These are phyloP conservation scores for Nothura maculosa DNA, from an alignment of 2,797 vertebrate genomes.

Conservation along the genomic window DNA sequence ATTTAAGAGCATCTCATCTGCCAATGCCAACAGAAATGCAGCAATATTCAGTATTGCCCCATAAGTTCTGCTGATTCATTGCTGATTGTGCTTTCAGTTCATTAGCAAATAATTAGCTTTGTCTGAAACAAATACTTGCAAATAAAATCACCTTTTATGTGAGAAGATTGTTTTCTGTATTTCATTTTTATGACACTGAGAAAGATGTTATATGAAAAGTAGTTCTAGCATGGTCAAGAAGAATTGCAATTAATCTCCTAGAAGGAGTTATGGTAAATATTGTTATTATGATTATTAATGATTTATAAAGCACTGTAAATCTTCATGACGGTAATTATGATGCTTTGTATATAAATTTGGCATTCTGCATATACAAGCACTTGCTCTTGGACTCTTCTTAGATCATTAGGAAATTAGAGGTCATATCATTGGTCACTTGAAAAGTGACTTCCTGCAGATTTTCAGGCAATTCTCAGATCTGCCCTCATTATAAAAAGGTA, in stretches of 20 bases:
- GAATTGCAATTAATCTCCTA: constrained; percentile 68
- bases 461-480: constrained; percentile 49
- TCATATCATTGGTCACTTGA: constrained; percentile 57
- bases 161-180: constrained; percentile 45
- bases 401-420: constrained; percentile 72
- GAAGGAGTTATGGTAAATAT: constrained; percentile 74
- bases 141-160: constrained; percentile 51
- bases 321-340: constrained; percentile 73
- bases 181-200: constrained; percentile 49
- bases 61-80: constrained; percentile 12
- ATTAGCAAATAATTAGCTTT: constrained; percentile 22
- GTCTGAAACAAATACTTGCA: constrained; percentile 44
- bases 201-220: constrained; percentile 59
- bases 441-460: constrained; percentile 70
- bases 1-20: background rate
- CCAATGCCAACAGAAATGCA: background rate
- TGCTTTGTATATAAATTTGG: constrained; percentile 73
- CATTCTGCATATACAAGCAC: constrained; percentile 72
- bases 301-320: constrained; percentile 72
- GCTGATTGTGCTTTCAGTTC: constrained; percentile 8
- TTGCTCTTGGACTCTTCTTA: constrained; percentile 70
- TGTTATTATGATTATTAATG: constrained; percentile 76
- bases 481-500: background rate
- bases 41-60: background rate
- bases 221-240: constrained; percentile 40